These are phyloP conservation scores for Merodon equestris DNA, from an alignment of 2,888 invertebrate genomes.

Conservation along the genomic window DNA sequence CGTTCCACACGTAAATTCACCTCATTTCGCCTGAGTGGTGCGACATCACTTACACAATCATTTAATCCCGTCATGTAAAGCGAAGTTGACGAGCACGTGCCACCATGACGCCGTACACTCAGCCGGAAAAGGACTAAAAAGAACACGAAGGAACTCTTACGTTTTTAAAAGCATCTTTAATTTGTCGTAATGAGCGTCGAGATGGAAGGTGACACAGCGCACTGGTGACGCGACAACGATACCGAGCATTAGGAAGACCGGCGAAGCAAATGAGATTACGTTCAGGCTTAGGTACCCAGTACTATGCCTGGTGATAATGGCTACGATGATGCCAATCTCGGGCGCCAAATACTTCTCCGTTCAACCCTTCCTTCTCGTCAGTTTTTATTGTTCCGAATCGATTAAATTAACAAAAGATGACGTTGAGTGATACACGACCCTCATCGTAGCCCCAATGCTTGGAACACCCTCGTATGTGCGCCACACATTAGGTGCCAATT, in stretches of 20 bases:
- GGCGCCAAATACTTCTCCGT: conserved; percentile 4
- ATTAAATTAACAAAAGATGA: conserved; percentile 54
- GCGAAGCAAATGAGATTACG: no score
- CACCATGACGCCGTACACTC: conserved; percentile 1
- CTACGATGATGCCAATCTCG: conserved; percentile 32
- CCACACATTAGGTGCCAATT: conserved; percentile 52
- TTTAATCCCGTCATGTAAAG: conserved; percentile 29
- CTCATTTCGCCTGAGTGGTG: conserved; percentile 58
- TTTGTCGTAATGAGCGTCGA: conserved; percentile 56
- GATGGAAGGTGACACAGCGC: conserved; percentile 3
- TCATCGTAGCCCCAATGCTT: no score
- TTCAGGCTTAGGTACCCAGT: background rate
- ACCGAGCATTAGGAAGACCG: no score
- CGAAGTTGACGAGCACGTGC: background rate
- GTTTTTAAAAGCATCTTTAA: conserved; percentile 51
- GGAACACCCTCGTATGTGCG: background rate
- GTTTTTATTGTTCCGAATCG: conserved; percentile 33
- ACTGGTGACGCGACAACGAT: no score
- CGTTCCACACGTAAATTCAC: conserved; percentile 40
- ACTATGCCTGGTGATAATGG: conserved; percentile 13
- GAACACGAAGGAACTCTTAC: conserved; percentile 31
- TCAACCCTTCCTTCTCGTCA: conserved; percentile 40
- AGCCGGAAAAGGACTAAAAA: conserved; percentile 5
- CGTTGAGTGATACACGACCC: background rate
- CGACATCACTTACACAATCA: conserved; percentile 58